These are phyloP conservation scores for Ascaphus truei DNA, from an alignment of 2,113 vertebrate species.

Conservation along the genomic window DNA sequence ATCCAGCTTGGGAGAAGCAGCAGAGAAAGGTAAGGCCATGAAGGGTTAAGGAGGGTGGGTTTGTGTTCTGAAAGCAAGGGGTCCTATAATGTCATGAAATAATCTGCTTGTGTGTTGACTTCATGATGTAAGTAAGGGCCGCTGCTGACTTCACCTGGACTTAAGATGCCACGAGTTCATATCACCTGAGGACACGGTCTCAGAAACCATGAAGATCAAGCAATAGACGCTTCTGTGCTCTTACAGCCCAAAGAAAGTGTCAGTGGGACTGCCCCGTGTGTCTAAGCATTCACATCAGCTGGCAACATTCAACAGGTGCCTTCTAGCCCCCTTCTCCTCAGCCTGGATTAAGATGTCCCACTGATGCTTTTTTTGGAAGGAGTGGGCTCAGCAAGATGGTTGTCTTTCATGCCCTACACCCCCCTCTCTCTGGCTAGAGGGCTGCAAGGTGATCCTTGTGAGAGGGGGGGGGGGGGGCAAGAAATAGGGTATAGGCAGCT, in stretches of 20 bases:
- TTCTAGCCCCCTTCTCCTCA: neutral
- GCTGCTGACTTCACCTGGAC: too few relatives aligned
- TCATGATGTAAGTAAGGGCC: too few relatives aligned
- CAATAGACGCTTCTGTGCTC: neutral
- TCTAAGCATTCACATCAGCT: neutral
- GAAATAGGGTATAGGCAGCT: neutral
- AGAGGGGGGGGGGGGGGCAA: neutral
- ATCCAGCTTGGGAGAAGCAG: constrained; percentile 90
- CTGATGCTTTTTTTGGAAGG: constrained; percentile 36
- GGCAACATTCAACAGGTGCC: constrained; percentile 22
- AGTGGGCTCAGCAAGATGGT: constrained; percentile 26
- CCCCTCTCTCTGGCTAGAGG: constrained; percentile 3
- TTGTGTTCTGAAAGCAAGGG: neutral
- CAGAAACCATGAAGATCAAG: too few relatives aligned
- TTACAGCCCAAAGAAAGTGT: neutral
- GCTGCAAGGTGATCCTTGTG: constrained; percentile 29
- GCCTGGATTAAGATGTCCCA: constrained; percentile 18
- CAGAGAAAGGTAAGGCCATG: constrained; percentile 79
- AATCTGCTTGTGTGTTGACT: too few relatives aligned
- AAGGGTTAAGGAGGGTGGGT: neutral
- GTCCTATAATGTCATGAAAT: neutral
- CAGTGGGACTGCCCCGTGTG: neutral
- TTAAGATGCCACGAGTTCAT: too few relatives aligned
- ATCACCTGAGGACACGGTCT: too few relatives aligned
- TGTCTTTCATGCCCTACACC: constrained; percentile 20